Conservation (phyloP, 2,797 vertebrate species). For the Adrianichthys oophorus region DNA sequence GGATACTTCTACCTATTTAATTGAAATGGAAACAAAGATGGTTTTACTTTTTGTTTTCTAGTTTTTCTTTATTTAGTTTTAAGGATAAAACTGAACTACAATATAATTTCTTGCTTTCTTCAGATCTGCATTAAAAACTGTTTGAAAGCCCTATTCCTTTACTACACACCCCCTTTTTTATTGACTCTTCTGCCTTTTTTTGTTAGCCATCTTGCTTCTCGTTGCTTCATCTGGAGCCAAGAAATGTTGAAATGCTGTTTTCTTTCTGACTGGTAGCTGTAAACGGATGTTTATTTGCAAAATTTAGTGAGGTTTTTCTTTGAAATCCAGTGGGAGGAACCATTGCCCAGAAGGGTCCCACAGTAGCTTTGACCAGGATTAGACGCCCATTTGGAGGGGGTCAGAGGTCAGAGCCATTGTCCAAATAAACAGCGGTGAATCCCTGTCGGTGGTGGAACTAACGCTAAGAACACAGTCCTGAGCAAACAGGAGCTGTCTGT, state of each 20-base stretch:
- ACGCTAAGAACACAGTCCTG: slow-evolving; percentile 63
- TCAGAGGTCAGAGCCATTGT: slow-evolving; percentile 67
- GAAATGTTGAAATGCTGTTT: not conserved
- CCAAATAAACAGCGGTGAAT: slow-evolving; percentile 76
- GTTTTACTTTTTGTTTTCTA: no score
- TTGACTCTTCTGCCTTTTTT: no score
- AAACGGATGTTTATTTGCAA: slow-evolving; percentile 2
- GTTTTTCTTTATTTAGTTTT: no score
- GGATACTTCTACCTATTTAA: no score
- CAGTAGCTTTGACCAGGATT: slow-evolving; percentile 65
- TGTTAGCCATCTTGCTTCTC: not conserved
- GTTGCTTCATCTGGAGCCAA: not conserved
- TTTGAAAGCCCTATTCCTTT: no score
- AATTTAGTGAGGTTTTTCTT: slow-evolving; percentile 1
- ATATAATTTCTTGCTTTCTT: no score
- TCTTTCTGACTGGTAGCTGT: not conserved
- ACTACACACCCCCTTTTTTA: no score
- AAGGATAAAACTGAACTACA: no score
- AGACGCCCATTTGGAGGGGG: slow-evolving; percentile 66
- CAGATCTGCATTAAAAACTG: no score
- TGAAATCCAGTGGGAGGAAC: slow-evolving; percentile 44
- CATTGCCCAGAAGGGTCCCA: slow-evolving; percentile 26
- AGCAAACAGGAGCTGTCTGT: slow-evolving; percentile 58
- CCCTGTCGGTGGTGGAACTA: slow-evolving; percentile 63
- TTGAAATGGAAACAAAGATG: no score